Evolutionary conservation across 2,888 invertebrate genomes (phyloP), one percentile per base, ranked within the genome.

Genomic region (Yponomeuta cagnagella): DNA sequence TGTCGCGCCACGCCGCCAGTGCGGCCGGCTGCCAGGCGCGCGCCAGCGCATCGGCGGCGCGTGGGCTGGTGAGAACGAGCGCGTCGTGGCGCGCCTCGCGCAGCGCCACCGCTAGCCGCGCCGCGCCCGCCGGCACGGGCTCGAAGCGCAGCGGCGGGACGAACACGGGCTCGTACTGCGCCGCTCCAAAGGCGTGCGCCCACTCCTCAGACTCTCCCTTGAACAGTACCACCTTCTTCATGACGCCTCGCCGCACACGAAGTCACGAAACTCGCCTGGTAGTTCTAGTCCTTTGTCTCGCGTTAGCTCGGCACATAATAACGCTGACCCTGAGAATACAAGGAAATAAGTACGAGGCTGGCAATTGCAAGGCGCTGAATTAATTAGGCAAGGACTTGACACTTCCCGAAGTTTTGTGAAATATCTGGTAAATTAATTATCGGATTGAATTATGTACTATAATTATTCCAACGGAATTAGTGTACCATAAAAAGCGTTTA

Each of bases 201-300:
- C 91, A 91, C 71, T 90, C 90, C 76, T 90, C 89, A 0, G 90
- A 90, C 70, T 77, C 82, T 72, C 86, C 83, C 77, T 88, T 91
- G 75, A 91, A 91, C 72, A 91, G 76, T 68, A 88, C 83, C 4
- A 89, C 85, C 79, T 85, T 88, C 82, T 85, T 87, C 90, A 91
- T 91, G 73, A 75, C 76, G 52, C 52, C 23, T 9, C 10, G 52
- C 10, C 31, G 31, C 30, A 3, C 31, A 2, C 58, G 30, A 9
- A 1, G n/a, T n/a, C 58, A 69, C 58, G 63, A 43, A 10, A 10
- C 48, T 37, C 37, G 37, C 4, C 10, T 30, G 31, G 68, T 37
- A 12, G 15, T 64, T 12, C 12, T 10, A 70, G 33, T 71, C 73
- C 74, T 76, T 76, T 76, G 74, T 77, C 73, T 70, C 67, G 72